A percentile compares a stretch with the other conserved stretches of the same genome.
phyloP scores from a whole-genome alignment of 2,113 vertebrate species.

The Megatriorchis doriae region DNA sequence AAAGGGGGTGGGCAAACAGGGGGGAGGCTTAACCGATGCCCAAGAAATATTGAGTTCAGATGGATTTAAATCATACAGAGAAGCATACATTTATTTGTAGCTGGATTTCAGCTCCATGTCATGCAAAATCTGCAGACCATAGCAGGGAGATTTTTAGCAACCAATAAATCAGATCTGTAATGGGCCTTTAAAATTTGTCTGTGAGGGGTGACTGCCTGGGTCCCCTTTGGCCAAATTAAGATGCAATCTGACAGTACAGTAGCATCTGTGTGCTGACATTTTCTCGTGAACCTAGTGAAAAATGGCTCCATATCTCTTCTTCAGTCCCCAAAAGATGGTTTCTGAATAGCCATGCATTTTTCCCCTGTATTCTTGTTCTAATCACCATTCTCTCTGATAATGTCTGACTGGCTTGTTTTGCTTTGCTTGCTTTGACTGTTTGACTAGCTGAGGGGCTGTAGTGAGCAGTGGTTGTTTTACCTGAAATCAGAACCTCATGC shows the following conservation, averaged over 20 bases:
- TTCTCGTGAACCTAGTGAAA: conserved; percentile 74
- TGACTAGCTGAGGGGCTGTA: neutral
- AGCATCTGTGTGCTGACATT: conserved; percentile 76
- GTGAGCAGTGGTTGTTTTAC: conserved; percentile 39
- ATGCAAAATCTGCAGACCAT: conserved; percentile 36
- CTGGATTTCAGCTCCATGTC: conserved; percentile 46
- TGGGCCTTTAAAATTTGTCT: conserved; percentile 67
- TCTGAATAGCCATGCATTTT: conserved; percentile 49
- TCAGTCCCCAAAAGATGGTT: conserved; percentile 54
- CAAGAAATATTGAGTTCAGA: conserved; percentile 53
- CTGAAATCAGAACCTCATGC: conserved; percentile 16
- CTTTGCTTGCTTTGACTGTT: conserved; percentile 32
- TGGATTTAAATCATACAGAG: conserved; percentile 31
- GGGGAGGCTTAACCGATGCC: neutral
- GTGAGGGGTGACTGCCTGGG: conserved; percentile 61
- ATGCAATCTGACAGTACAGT: conserved; percentile 66
- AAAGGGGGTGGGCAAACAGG: neutral
- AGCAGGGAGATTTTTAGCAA: conserved; percentile 39
- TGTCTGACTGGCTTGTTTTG: conserved; percentile 45
- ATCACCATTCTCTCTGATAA: conserved; percentile 2
- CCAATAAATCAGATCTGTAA: conserved; percentile 64
- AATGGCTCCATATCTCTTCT: conserved; percentile 73
- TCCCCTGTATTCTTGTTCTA: conserved; percentile 23
- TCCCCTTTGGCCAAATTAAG: conserved; percentile 72
- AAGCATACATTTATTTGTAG: conserved; percentile 46